Percentiles rank a stretch among this genome's conserved stretches.
phyloP scores from a whole-genome alignment of 2,113 vertebrate species.

The Polypterus senegalus region DNA sequence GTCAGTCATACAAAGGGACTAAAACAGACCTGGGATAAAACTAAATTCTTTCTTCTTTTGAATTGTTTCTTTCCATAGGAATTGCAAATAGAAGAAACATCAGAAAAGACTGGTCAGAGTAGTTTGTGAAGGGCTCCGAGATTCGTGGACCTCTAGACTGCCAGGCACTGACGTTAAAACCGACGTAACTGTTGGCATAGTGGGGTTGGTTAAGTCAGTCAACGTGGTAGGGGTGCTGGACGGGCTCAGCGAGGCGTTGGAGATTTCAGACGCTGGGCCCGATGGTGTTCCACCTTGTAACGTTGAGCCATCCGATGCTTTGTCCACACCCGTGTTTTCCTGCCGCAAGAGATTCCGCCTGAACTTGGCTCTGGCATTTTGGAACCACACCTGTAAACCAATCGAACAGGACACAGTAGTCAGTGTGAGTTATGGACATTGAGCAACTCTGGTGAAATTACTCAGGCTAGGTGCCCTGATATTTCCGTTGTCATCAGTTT shows the following conservation, averaged over 20 bases:
- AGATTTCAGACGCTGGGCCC: constrained; percentile 88
- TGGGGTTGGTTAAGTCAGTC: constrained; percentile 95
- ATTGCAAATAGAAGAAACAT: constrained; percentile 54
- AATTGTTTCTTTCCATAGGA: constrained; percentile 43
- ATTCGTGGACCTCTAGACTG: constrained; percentile 82
- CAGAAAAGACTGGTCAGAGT: constrained; percentile 98
- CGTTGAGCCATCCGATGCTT: constrained; percentile 73
- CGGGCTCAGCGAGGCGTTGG: constrained; percentile 93
- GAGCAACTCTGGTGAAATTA: no score
- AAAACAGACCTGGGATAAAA: constrained; percentile 76
- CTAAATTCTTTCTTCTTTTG: constrained; percentile 62
- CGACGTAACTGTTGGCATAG: constrained; percentile 93
- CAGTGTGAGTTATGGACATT: background rate
- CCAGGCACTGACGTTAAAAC: constrained; percentile 83
- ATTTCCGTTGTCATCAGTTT: no score
- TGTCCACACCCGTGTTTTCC: constrained; percentile 90
- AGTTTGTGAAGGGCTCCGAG: constrained; percentile 90
- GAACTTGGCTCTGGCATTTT: constrained; percentile 96
- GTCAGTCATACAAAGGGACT: constrained; percentile 75
- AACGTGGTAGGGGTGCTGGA: constrained; percentile 91
- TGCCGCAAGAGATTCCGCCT: constrained; percentile 92
- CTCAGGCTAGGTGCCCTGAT: no score
- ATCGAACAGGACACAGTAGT: constrained; percentile 26
- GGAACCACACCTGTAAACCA: constrained; percentile 85
- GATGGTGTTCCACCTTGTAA: constrained; percentile 86